Percentiles rank a stretch among this genome's conserved stretches.
phyloP scores from a whole-genome alignment of 2,113 vertebrate species.

The Hippoglossus stenolepis region DNA sequence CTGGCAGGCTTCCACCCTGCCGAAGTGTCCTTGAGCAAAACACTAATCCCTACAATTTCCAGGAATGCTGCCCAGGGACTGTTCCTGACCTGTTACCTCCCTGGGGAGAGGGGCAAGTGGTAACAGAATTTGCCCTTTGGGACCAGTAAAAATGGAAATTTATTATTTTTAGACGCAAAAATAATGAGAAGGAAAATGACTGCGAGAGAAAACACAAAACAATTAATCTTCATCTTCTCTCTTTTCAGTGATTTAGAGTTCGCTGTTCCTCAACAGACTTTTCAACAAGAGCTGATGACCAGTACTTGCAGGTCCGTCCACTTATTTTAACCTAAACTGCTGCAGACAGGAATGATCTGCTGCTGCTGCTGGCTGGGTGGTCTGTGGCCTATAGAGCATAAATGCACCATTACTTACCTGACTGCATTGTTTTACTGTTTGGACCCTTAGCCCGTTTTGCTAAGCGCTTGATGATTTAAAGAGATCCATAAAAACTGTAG shows the following conservation, averaged over 20 bases:
- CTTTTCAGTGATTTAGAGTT: slow-evolving; percentile 22
- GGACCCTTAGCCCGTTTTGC: slow-evolving; percentile 71
- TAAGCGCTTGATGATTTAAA: slow-evolving; percentile 84
- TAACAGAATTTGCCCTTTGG: slow-evolving; percentile 27
- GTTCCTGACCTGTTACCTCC: slow-evolving; percentile 38
- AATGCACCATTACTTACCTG: slow-evolving; percentile 76
- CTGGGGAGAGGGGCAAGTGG: slow-evolving; percentile 27
- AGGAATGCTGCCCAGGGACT: slow-evolving; percentile 33
- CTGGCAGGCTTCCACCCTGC: no score
- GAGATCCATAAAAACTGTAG: slow-evolving; percentile 74
- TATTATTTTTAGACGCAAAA: slow-evolving; percentile 44
- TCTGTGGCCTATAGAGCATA: slow-evolving; percentile 49
- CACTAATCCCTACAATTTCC: slow-evolving; percentile 19
- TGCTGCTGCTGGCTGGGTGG: slow-evolving; percentile 66
- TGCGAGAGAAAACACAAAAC: slow-evolving; percentile 29
- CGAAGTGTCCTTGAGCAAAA: slow-evolving; percentile 29
- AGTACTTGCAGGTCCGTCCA: slow-evolving; percentile 9
- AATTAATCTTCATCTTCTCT: slow-evolving; percentile 35
- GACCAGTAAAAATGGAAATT: slow-evolving; percentile 33
- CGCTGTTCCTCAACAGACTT: slow-evolving; percentile 25
- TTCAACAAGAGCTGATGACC: slow-evolving; percentile 37
- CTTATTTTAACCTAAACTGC: slow-evolving; percentile 49
- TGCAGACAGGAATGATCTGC: slow-evolving; percentile 37
- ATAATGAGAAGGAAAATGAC: slow-evolving; percentile 27
- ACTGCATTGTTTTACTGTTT: slow-evolving; percentile 76